Evolutionary conservation across 1,140 invertebrate genomes (phyloP), one percentile per base, ranked within the genome.

Genomic region (Ylistrum balloti): DNA sequence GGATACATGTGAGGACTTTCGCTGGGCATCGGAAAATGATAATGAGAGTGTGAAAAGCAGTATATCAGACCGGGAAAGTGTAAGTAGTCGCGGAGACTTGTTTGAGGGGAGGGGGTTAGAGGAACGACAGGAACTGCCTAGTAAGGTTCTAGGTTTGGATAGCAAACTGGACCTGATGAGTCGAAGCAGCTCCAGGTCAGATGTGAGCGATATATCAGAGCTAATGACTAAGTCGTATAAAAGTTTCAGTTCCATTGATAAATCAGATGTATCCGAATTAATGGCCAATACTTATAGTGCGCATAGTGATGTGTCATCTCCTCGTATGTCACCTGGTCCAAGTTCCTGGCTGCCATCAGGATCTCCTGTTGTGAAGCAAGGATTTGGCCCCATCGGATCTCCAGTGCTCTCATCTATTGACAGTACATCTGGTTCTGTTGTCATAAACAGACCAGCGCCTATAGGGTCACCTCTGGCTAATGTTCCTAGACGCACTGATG

Each of bases 141-240:
- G n/a, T 20, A 90, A 38, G 85, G 3, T 48, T 11, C 48, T 32
- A 35, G 85, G 38, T 35, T 10, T 35, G 17, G 88, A 86, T 28
- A 38, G 32, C 86, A 90, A 88, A 20, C 38, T 74, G 85, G 85
- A 56, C 74, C 32, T 56, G n/a, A 90, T 90, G n/a, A 94, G 94
- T 91, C 74, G 93, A 22, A 92, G 93, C 88, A 94, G 94, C 91
- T 94, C 94, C 11, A 90, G 90, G 86, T 94, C 94, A 10, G 93
- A 94, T 74, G 74, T 94, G 0, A 94, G 93, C 91, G 92, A 92
- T 88, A 86, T 91, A 9, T 93, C 90, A 0, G 93, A 93, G 15
- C 33, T 93, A 17, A 91, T 91, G n/a, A 88, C 88, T 22, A 92
- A 92, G 35, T 56, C 89, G 33, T 88, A 92, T 35, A 92, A 74